phyloP scores from a whole-genome alignment of 1,140 invertebrate genomes.

The Zaprionus lachaisei region DNA sequence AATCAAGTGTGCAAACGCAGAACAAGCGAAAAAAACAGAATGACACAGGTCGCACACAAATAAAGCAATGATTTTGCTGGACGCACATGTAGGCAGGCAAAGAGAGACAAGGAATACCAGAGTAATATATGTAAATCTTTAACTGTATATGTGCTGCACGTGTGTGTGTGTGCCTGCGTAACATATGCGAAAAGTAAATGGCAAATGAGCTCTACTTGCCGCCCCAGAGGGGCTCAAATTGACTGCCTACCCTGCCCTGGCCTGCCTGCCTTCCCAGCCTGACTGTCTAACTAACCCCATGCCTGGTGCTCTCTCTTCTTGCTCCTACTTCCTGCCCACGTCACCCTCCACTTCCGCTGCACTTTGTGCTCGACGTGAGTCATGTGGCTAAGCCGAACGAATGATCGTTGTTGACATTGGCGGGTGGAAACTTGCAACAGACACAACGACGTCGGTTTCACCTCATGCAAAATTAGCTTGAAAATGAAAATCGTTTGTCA shows the following conservation, averaged over 20 bases:
- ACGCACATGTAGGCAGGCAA: slow-evolving; percentile 18
- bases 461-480: slow-evolving; percentile 67
- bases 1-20: slow-evolving; percentile 33
- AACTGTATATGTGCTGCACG: not conserved
- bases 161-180: slow-evolving; percentile 14
- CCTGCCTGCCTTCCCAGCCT: slow-evolving; percentile 12
- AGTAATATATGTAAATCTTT: slow-evolving; percentile 7
- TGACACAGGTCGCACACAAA: slow-evolving; percentile 37
- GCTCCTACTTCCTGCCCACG: not conserved
- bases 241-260: not conserved
- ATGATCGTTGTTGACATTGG: slow-evolving; percentile 76
- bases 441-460: slow-evolving; percentile 34
- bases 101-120: slow-evolving; percentile 25
- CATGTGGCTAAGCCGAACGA: slow-evolving; percentile 70
- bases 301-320: not conserved
- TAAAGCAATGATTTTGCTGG: slow-evolving; percentile 39
- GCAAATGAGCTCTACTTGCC: slow-evolving; percentile 47
- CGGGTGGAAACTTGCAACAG: slow-evolving; percentile 69
- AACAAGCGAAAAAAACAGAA: slow-evolving; percentile 36
- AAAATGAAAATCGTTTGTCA: slow-evolving; percentile 63
- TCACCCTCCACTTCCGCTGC: slow-evolving; percentile 51
- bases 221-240: slow-evolving; percentile 39
- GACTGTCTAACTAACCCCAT: slow-evolving; percentile 1
- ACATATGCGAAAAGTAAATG: slow-evolving; percentile 52
- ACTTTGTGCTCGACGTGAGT: slow-evolving; percentile 49